Evolutionary conservation across 2,113 vertebrate genomes (phyloP), one percentile per base, ranked within the genome.

Genomic region (Bubo blakistoni): DNA sequence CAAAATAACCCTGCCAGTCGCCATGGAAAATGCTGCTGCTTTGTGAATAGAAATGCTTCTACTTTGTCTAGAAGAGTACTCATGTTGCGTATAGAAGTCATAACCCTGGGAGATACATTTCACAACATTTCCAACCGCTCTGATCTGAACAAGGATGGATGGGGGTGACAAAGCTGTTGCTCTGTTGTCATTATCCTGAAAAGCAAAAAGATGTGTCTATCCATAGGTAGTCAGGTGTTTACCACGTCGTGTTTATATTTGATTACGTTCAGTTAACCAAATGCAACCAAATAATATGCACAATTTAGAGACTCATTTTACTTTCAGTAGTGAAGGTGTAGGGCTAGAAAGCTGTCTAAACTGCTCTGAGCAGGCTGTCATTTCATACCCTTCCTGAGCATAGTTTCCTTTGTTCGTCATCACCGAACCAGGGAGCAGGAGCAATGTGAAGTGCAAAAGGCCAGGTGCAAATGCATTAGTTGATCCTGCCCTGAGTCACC

Each of bases 211-310:
- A 3, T 55, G 7, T 30, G 4, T n/a, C 58, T 65, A 14, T 18
- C 57, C 26, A 3, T 4, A 26, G 46, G 34, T 4, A 10, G 11
- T 6, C 70, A 62, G 72, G 16, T 2, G 2, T 58, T 59, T 62
- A 63, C 36, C 32, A 3, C 0, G 1, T 0, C 2, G 12, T n/a
- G 30, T 22, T 86, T 63, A 13, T 11, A 7, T 47, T 24, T 47
- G 46, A 5, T 47, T 47, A 47, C 46, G 3, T 47, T 47, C 46
- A 47, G 19, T 47, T 47, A 20, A 20, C 6, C 11, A 54, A 51
- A n/a, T 16, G 7, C 36, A 66, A 29, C 30, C 49, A 38, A 32
- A 30, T 21, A 11, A 20, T 1, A 5, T 7, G 27, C 16, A 57
- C 66, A 22, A 11, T 44, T 74, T 42, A 11, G 40, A 69, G 40